Percentiles rank a stretch among this genome's conserved stretches.
phyloP scores from a whole-genome alignment of 1,140 invertebrate genomes.

The Agrypnia vestita region DNA sequence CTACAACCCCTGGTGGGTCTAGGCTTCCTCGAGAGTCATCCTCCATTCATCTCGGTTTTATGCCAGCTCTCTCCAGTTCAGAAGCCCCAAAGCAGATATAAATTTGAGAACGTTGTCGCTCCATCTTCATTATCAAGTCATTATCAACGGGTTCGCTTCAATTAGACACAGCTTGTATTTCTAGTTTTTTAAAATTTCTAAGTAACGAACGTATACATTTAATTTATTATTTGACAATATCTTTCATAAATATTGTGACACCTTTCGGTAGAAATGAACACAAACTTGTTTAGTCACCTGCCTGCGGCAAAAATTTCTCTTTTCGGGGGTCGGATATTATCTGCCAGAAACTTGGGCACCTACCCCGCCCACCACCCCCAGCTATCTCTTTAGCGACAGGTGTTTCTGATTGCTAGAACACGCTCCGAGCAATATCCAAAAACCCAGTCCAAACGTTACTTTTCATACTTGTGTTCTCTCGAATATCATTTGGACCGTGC shows the following conservation, averaged over 20 bases:
- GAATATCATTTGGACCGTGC: constrained; percentile 11
- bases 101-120: too few species aligned
- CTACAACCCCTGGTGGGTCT: too few species aligned
- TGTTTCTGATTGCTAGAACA: constrained; percentile 54
- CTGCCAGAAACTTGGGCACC: background rate
- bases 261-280: constrained; percentile 16
- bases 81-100: too few species aligned
- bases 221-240: background rate
- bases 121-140: too few species aligned
- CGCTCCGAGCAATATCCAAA: constrained; percentile 32
- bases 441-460: constrained; percentile 32
- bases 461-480: background rate
- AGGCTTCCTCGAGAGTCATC: too few species aligned
- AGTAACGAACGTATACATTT: too few species aligned
- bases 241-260: constrained; percentile 54
- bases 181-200: too few species aligned
- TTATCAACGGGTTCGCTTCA: too few species aligned
- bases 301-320: constrained; percentile 30
- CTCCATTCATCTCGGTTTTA: too few species aligned
- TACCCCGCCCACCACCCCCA: constrained; percentile 4
- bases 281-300: constrained; percentile 41
- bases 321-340: constrained; percentile 2
- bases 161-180: too few species aligned
- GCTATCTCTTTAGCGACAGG: constrained; percentile 59
- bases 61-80: too few species aligned